Conservation (phyloP, 1,140 invertebrate genomes). For the Cotesia typhae region DNA sequence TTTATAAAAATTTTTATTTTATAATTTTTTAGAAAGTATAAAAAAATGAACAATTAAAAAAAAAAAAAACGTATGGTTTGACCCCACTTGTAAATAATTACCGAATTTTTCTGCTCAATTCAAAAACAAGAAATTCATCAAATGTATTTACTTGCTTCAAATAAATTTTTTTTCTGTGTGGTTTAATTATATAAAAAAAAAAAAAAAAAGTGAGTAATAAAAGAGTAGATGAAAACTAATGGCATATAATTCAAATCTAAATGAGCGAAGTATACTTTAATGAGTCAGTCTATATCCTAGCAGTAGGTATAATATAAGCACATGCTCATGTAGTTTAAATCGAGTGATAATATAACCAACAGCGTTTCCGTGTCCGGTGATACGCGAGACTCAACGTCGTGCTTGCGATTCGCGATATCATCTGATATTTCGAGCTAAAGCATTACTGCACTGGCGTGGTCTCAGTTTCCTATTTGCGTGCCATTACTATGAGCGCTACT, state of each 20-base stretch:
- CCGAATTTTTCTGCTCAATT: too few species aligned
- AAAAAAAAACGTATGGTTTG: too few species aligned
- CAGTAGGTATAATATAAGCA: constrained; percentile 7
- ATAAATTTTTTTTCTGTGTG: too few species aligned
- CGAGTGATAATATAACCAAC: constrained; percentile 35
- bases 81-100: too few species aligned
- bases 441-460: background rate
- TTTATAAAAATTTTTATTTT: too few species aligned
- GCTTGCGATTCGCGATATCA: constrained; percentile 27
- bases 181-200: background rate
- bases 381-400: constrained; percentile 12
- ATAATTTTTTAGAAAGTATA: too few species aligned
- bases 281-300: constrained; percentile 23
- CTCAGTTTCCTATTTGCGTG: constrained; percentile 12
- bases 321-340: background rate
- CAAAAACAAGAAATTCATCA: too few species aligned
- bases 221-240: constrained; percentile 9
- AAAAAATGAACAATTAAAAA: too few species aligned
- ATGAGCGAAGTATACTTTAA: constrained; percentile 21
- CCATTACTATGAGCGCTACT: background rate
- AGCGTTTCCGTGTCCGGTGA: constrained; percentile 36
- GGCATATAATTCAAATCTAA: background rate
- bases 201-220: background rate
- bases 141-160: too few species aligned
- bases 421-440: constrained; percentile 13